Conservation (phyloP, 30 jellyfish, hydroid and myxozoan genomes). For the Aurelia aurita complex sp. Pacific region DNA sequence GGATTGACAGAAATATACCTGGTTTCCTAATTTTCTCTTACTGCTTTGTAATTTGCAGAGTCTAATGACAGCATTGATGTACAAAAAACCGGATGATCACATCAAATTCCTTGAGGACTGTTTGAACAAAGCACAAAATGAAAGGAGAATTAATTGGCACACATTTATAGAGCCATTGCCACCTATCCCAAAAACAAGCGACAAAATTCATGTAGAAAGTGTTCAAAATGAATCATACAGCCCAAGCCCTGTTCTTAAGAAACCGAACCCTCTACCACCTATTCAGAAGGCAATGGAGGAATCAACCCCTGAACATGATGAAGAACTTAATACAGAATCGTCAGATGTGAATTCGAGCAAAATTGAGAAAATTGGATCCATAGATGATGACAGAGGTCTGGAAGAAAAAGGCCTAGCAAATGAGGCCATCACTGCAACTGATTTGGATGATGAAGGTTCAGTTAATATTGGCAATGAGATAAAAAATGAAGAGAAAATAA, state of each 20-base stretch:
- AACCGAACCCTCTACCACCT: slow-evolving; percentile 77
- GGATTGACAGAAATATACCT: too few species aligned
- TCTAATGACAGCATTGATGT: slow-evolving; percentile 97
- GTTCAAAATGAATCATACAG: background rate
- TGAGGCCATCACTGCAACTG: slow-evolving; percentile 17
- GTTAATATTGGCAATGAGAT: background rate
- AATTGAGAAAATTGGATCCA: slow-evolving; percentile 12
- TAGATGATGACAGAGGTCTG: slow-evolving; percentile 58
- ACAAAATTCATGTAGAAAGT: slow-evolving; percentile 48
- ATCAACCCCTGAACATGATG: background rate
- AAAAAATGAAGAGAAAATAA: background rate
- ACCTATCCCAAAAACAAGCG: slow-evolving; percentile 76
- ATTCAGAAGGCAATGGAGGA: slow-evolving; percentile 12
- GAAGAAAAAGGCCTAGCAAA: slow-evolving; percentile 47
- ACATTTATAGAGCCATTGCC: slow-evolving; percentile 94
- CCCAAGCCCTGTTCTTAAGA: slow-evolving; percentile 23
- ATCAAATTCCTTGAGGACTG: slow-evolving; percentile 85
- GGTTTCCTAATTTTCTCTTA: background rate
- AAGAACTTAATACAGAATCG: background rate
- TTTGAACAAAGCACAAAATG: slow-evolving; percentile 74
- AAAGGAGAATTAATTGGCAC: slow-evolving; percentile 82
- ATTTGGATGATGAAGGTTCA: slow-evolving; percentile 1
- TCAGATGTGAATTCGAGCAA: background rate
- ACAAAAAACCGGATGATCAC: slow-evolving; percentile 92
- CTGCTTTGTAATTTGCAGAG: slow-evolving; percentile 53